Conservation (phyloP, 2,113 vertebrate species). For the Trematomus loennbergii region DNA sequence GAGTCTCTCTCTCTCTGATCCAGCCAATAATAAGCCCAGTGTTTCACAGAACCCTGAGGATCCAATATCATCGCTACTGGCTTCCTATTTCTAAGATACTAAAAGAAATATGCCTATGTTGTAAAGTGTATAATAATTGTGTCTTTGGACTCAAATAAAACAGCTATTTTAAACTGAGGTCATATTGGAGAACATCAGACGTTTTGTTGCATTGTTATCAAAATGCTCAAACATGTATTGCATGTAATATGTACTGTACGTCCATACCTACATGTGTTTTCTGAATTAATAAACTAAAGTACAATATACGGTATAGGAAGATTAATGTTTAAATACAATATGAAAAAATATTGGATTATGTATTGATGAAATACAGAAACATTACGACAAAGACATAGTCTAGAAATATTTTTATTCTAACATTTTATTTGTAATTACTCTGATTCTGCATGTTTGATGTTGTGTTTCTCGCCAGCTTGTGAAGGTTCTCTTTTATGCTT, state of each 20-base stretch:
- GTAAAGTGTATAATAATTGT: not conserved
- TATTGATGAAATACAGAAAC: not conserved
- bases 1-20: conserved; percentile 43
- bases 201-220: not conserved
- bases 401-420: too few relatives aligned
- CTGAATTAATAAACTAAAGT: not conserved
- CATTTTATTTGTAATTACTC: not conserved
- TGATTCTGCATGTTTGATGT: not conserved
- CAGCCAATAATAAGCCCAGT: conserved; percentile 48
- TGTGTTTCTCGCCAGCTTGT: conserved; percentile 14
- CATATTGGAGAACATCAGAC: not conserved
- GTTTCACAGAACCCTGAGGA: conserved; percentile 30
- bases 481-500: conserved; percentile 14
- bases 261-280: not conserved
- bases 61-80: conserved; percentile 9
- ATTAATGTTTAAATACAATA: not conserved
- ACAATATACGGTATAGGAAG: not conserved
- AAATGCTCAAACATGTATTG: not conserved
- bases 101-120: conserved; percentile 19
- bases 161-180: not conserved
- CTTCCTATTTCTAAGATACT: conserved; percentile 15
- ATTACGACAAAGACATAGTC: not conserved
- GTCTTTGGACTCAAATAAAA: not conserved
- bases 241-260: not conserved
- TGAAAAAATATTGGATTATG: too few relatives aligned